Conservation (phyloP, 37 sponge, comb jelly and placozoan genomes). For the Dysidea cf. avara region DNA sequence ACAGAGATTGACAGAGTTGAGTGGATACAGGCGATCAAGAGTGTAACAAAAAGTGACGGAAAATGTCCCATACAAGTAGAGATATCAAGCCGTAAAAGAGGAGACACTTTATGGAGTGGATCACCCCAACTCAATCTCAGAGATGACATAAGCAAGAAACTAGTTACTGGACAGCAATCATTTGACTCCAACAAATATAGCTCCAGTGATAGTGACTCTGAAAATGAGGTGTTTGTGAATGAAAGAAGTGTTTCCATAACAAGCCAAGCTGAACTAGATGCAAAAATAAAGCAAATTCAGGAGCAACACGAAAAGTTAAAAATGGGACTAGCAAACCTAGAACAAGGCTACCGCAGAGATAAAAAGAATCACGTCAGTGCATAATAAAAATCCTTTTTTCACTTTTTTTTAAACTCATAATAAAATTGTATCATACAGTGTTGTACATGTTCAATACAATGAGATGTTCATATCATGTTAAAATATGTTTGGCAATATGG, state of each 20-base stretch:
- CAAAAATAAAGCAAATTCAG: no score
- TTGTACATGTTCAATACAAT: neutral
- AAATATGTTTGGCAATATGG: slow-evolving; percentile 77
- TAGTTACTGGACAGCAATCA: no score
- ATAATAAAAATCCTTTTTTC: neutral
- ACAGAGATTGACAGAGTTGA: neutral
- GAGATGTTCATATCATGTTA: slow-evolving; percentile 14
- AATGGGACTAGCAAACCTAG: no score
- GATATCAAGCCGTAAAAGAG: no score
- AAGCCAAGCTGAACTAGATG: no score
- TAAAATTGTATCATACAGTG: neutral
- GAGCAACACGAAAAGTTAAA: no score
- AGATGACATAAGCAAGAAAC: neutral
- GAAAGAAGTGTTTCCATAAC: no score
- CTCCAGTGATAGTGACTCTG: no score
- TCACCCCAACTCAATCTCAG: neutral
- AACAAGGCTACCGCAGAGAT: no score
- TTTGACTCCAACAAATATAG: no score
- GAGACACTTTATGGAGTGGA: no score
- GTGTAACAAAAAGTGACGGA: neutral
- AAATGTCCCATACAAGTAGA: neutral
- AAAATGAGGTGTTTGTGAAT: no score
- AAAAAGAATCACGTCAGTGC: neutral
- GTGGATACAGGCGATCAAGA: slow-evolving; percentile 6
- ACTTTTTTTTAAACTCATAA: neutral